These are phyloP conservation scores for Tachysurus fulvidraco DNA, from an alignment of 2,113 vertebrate genomes.

Conservation along the genomic window DNA sequence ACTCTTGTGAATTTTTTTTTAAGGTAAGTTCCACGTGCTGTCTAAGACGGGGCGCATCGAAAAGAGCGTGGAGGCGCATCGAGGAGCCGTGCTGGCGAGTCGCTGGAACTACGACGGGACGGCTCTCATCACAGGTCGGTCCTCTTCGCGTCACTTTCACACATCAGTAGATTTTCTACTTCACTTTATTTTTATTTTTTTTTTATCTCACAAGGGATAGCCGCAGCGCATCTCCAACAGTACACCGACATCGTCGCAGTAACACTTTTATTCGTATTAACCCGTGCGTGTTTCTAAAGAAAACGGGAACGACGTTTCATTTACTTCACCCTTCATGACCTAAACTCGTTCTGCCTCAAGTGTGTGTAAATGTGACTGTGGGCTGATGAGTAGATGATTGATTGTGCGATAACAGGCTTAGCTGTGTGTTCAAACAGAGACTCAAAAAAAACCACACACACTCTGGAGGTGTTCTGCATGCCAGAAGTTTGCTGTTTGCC, in stretches of 20 bases:
- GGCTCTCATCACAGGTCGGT: slow-evolving; percentile 89
- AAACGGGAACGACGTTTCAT: slow-evolving; percentile 1
- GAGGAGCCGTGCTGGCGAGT: slow-evolving; percentile 89
- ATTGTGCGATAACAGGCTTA: slow-evolving; percentile 30
- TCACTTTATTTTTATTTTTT: too few species aligned
- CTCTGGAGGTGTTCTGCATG: neutral
- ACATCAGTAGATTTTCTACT: neutral
- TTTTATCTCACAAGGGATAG: too few species aligned
- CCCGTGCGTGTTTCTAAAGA: neutral
- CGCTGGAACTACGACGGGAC: slow-evolving; percentile 96
- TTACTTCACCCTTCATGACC: neutral
- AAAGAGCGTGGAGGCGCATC: slow-evolving; percentile 93
- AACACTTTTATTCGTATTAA: neutral
- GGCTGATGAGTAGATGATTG: slow-evolving; percentile 34
- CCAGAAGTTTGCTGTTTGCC: neutral
- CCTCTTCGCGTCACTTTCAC: neutral
- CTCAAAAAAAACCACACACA: slow-evolving; percentile 25
- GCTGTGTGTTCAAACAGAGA: slow-evolving; percentile 28
- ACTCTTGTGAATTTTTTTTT: neutral
- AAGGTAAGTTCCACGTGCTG: slow-evolving; percentile 92
- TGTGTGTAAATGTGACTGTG: slow-evolving; percentile 40
- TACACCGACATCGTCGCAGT: neutral
- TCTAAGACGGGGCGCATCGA: slow-evolving; percentile 89
- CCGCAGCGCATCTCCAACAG: too few species aligned
- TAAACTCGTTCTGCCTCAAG: neutral